Conservation (phyloP, 2,797 vertebrate genomes). For the Pipistrellus pipistrellus region DNA sequence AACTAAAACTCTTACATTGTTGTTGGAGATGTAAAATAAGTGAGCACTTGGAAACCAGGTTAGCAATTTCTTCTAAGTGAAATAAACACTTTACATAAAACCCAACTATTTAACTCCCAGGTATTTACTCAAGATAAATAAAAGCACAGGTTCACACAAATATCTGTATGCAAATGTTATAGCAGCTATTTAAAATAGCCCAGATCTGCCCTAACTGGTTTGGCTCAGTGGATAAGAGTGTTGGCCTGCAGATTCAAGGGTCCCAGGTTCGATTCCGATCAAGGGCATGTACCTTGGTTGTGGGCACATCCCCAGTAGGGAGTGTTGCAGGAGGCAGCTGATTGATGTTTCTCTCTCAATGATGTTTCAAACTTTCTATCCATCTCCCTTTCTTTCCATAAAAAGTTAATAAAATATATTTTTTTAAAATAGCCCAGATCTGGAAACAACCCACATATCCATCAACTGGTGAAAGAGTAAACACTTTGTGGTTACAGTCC, state of each 20-base stretch:
- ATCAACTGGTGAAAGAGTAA: not conserved
- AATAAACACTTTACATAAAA: not conserved
- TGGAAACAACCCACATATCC: too few relatives aligned
- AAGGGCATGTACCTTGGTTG: too few relatives aligned
- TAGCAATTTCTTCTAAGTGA: not conserved
- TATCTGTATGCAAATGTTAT: not conserved
- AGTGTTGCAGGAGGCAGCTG: too few relatives aligned
- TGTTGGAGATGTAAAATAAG: not conserved
- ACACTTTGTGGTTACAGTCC: not conserved
- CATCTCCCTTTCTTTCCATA: too few relatives aligned
- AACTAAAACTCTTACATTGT: not conserved
- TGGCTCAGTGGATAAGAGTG: too few relatives aligned
- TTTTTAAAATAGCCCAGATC: not conserved
- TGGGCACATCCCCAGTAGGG: too few relatives aligned
- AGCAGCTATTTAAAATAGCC: not conserved
- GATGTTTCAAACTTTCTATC: too few relatives aligned
- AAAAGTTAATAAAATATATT: too few relatives aligned
- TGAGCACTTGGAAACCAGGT: not conserved
- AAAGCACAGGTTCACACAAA: constrained; percentile 22
- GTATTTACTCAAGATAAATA: not conserved
- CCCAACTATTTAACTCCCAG: not conserved
- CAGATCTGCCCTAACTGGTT: too few relatives aligned
- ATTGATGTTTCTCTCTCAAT: too few relatives aligned
- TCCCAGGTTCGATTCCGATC: too few relatives aligned
- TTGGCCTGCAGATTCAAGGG: too few relatives aligned